Evolutionary conservation across 2,113 vertebrate genomes (phyloP).

Genomic region (Xiphophorus maculatus): DNA sequence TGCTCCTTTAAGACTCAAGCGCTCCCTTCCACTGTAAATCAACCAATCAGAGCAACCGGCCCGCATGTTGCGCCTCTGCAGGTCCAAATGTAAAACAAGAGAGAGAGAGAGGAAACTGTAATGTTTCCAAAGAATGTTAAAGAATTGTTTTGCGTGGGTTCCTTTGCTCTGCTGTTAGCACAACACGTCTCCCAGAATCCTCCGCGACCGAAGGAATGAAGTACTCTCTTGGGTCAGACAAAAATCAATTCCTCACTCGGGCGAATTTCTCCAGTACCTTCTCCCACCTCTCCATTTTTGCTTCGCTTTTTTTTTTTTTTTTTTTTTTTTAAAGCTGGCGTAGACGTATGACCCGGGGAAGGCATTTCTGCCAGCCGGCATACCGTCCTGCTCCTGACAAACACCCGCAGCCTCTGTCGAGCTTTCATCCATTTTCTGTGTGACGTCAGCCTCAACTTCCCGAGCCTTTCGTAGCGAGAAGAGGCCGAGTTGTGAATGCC

Average conservation of each 20-base stretch:
- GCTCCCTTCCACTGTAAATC: slow-evolving; percentile 47
- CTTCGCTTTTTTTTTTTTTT: slow-evolving; percentile 75
- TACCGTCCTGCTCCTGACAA: slow-evolving; percentile 75
- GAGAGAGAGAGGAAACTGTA: slow-evolving; percentile 28
- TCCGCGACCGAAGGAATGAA: slow-evolving; percentile 74
- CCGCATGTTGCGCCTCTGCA: slow-evolving; percentile 53
- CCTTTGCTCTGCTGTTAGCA: slow-evolving; percentile 74
- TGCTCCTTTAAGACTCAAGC: slow-evolving; percentile 26
- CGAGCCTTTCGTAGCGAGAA: slow-evolving; percentile 67
- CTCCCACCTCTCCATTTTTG: slow-evolving; percentile 27
- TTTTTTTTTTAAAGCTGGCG: slow-evolving; percentile 79
- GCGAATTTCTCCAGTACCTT: slow-evolving; percentile 74
- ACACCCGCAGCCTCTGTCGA: slow-evolving; percentile 68
- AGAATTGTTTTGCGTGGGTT: slow-evolving; percentile 75
- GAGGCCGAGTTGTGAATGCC: slow-evolving; percentile 60
- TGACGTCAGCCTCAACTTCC: slow-evolving; percentile 71
- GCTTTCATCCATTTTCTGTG: slow-evolving; percentile 74
- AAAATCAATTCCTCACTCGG: slow-evolving; percentile 80
- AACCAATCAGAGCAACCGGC: slow-evolving; percentile 12
- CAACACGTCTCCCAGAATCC: slow-evolving; percentile 66
- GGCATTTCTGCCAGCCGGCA: slow-evolving; percentile 66
- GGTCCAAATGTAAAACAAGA: slow-evolving; percentile 65
- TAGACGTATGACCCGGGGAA: slow-evolving; percentile 68
- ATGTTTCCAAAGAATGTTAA: slow-evolving; percentile 73
- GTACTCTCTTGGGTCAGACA: slow-evolving; percentile 78